Evolutionary conservation across 2,888 invertebrate species (phyloP).

Genomic region (Crioceris asparagi): DNA sequence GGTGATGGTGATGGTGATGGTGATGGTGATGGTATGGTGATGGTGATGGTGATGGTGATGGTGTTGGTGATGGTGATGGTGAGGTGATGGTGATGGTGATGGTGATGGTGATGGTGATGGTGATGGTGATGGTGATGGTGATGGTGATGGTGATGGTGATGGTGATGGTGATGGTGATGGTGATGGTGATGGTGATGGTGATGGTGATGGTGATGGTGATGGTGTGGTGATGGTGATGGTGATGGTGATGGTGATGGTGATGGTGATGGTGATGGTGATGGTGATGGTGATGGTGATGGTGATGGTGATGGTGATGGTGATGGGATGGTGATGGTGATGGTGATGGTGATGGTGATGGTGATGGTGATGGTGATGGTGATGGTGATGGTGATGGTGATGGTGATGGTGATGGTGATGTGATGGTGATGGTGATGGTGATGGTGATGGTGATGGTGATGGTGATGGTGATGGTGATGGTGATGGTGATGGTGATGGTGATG

Average conservation of each 20-base stretch:
- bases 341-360: conserved; percentile 1
- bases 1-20: too few relatives aligned
- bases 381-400: conserved; percentile 1
- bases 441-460: conserved; percentile 2
- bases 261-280: conserved; percentile 2
- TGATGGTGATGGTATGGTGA: too few relatives aligned
- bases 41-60: too few relatives aligned
- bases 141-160: conserved; percentile 2
- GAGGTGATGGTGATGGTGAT: too few relatives aligned
- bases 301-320: conserved; percentile 2
- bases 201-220: too few relatives aligned
- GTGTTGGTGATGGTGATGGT: too few relatives aligned
- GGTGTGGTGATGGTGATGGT: too few relatives aligned
- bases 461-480: conserved; percentile 2
- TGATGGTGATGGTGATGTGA: too few relatives aligned
- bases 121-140: conserved; percentile 2
- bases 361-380: conserved; percentile 1
- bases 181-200: conserved; percentile 2
- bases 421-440: conserved; percentile 2
- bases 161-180: conserved; percentile 2
- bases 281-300: conserved; percentile 1
- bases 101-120: conserved; percentile 1
- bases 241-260: conserved; percentile 2
- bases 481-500: conserved; percentile 2
- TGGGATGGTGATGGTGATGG: conserved; percentile 1